Conservation (phyloP, 2,797 vertebrate genomes). For the Notolepis coatsorum region DNA sequence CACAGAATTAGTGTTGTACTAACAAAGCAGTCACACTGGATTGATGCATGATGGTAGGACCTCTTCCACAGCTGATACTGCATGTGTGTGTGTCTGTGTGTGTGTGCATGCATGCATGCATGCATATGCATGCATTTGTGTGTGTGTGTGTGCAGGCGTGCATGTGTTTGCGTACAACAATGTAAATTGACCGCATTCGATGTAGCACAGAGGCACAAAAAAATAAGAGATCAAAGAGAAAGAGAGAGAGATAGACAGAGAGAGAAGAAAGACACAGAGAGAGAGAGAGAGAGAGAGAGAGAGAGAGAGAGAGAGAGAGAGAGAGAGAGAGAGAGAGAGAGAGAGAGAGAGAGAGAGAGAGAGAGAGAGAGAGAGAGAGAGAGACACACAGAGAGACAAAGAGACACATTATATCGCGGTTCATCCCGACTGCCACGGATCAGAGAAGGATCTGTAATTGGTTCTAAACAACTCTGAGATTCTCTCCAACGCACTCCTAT, state of each 20-base stretch:
- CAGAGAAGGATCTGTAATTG: constrained; percentile 36
- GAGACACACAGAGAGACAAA: not conserved
- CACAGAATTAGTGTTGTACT: too few relatives aligned
- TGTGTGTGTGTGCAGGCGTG: too few relatives aligned
- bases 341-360: not conserved
- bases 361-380: not conserved
- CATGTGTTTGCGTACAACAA: not conserved
- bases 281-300: not conserved
- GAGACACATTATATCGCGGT: constrained; percentile 1
- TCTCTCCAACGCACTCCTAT: constrained; percentile 8
- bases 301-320: not conserved
- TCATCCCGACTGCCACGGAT: constrained; percentile 6
- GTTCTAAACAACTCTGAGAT: constrained; percentile 30
- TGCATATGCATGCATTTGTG: not conserved
- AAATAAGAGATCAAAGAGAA: not conserved
- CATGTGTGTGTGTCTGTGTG: not conserved
- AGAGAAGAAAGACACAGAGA: not conserved
- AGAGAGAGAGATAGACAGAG: not conserved
- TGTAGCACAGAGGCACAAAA: not conserved
- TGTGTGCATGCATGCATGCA: not conserved
- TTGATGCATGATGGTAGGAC: too few relatives aligned
- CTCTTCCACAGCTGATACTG: too few relatives aligned
- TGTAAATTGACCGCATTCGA: not conserved
- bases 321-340: not conserved
- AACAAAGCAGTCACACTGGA: too few relatives aligned